These are phyloP conservation scores for Gobio occitaniae DNA, from an alignment of 2,797 vertebrate species.

Conservation along the genomic window DNA sequence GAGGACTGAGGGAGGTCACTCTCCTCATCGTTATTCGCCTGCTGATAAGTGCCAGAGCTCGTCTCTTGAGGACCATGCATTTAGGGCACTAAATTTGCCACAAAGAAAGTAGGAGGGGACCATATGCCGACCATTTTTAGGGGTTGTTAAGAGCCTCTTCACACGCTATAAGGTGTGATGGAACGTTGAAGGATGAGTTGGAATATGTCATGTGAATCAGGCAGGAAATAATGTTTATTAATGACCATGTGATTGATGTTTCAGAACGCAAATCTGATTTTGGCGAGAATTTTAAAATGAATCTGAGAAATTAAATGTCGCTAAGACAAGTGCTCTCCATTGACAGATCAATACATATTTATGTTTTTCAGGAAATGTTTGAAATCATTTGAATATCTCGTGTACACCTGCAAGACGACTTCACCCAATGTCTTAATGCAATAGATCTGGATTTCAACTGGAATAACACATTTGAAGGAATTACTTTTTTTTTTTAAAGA, in stretches of 20 bases:
- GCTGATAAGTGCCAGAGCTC: slow-evolving; percentile 73
- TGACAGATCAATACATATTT: slow-evolving; percentile 28
- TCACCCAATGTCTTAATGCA: not conserved
- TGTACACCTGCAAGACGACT: not conserved
- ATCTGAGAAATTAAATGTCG: not conserved
- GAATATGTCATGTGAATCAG: not conserved
- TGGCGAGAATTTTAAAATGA: not conserved
- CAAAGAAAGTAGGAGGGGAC: slow-evolving; percentile 47
- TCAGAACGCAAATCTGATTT: slow-evolving; percentile 9
- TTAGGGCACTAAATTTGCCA: slow-evolving; percentile 51
- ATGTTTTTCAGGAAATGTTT: not conserved
- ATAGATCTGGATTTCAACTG: not conserved
- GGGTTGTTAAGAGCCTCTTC: slow-evolving; percentile 15
- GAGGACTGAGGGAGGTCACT: slow-evolving; percentile 66
- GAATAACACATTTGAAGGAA: not conserved
- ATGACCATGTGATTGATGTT: slow-evolving; percentile 1
- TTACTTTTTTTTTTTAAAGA: not conserved
- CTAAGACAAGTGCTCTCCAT: not conserved
- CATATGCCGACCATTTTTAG: slow-evolving; percentile 17
- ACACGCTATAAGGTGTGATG: not conserved
- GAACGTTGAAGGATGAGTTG: slow-evolving; percentile 1
- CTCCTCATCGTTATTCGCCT: slow-evolving; percentile 69
- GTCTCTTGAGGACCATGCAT: slow-evolving; percentile 46
- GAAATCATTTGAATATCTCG: not conserved
- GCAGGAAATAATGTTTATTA: slow-evolving; percentile 34